These are phyloP conservation scores for Meiosimyza platycephala DNA, from an alignment of 2,888 invertebrate genomes.

Conservation along the genomic window DNA sequence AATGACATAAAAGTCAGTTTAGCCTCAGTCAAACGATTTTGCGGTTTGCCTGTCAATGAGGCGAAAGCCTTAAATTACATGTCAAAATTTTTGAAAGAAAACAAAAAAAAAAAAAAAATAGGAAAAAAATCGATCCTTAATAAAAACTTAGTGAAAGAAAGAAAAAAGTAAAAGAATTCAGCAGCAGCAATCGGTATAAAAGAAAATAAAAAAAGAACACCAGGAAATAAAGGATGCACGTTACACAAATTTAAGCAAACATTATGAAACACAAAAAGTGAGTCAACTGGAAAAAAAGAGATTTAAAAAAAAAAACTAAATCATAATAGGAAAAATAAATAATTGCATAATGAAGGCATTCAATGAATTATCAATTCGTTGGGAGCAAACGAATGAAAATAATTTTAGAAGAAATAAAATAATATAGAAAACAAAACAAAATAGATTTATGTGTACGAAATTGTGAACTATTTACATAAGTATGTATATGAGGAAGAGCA, in stretches of 20 bases:
- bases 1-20: constrained; percentile 14
- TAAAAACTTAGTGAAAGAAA: not conserved
- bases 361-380: no score
- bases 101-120: not conserved
- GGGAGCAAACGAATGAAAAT: no score
- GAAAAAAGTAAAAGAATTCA: not conserved
- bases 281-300: constrained; percentile 22
- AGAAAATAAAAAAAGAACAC: not conserved
- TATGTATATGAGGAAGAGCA: not conserved
- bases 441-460: no score
- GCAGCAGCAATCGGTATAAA: not conserved
- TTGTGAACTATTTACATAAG: not conserved
- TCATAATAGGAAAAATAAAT: constrained; percentile 24
- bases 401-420: no score
- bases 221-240: no score
- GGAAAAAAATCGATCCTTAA: not conserved
- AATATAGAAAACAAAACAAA: no score
- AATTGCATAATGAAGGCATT: constrained; percentile 12
- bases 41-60: constrained; percentile 27
- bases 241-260: no score
- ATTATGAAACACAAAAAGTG: not conserved
- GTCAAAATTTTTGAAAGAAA: constrained; percentile 18
- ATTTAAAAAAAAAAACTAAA: not conserved
- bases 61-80: constrained; percentile 27
- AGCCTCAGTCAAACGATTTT: constrained; percentile 28